Evolutionary conservation across 1,140 invertebrate species (phyloP), one percentile per base, ranked within the genome.

Genomic region (Theocolax elegans): DNA sequence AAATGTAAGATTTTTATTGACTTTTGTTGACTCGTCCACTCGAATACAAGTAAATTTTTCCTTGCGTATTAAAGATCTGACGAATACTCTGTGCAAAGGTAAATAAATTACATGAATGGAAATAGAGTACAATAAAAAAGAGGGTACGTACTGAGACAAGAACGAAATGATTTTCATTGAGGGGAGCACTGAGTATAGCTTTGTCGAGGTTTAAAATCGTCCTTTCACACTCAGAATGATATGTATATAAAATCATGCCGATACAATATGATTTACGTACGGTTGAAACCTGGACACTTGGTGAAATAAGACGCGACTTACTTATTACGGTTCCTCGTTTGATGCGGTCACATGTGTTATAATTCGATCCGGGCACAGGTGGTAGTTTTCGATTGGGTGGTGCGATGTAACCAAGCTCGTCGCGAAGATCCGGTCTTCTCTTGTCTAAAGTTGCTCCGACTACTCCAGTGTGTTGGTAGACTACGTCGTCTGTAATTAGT

Each of bases 321-420:
- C 93, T 93, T 90, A 94, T 93, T 74, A 92, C 91, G 87, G 91
- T 94, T 91, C 94, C 94, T 89, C 94, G 89, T 89, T 96, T 96
- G 87, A 96, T 95, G 77, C 94, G 89, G 88, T 96, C 94, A 85
- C 94, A 96, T 27, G 95, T 96, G 83, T 95, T 96, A 86, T 96
- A 96, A 84, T 95, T 95, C 17, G 94, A 95, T 66, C 94, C 94
- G 42, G 94, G 95, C 2, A 97, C 94, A 12, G 94, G 94, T 9
- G 94, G 95, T 48, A 96, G 87, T 85, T 96, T 96, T 70, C 95
- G 89, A 82, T 96, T 97, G 38, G 95, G 95, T 29, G 94, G 95
- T 0, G 95, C 94, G 80, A 96, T 96, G 85, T 97, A 96, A 29
- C 94, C 95, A 7, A 96, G 88, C 83, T 97, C 94, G 81, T 96